Evolutionary conservation across 2,888 invertebrate genomes (phyloP), one percentile per base, ranked within the genome.

Genomic region (Acrobasis consociella): DNA sequence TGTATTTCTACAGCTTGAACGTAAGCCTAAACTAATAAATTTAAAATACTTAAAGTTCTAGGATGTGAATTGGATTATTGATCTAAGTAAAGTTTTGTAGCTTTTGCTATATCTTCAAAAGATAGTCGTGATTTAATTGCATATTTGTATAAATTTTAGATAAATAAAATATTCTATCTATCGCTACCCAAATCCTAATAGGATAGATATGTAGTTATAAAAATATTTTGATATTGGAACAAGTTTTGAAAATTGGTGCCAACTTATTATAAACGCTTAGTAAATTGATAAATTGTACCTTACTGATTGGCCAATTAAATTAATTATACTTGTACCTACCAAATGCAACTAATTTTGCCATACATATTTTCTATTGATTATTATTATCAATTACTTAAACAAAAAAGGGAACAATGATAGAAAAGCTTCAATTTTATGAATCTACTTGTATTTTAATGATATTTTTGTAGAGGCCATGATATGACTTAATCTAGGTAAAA

Each of bases 341-440:
- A 69, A 65, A 60, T 70, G 69, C 65, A 68, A 63, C 63, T 70
- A 67, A 69, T 71, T 68, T 67, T 72, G 66, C 70, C 65, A 67
- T 75, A 69, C 67, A 73, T 67, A 69, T 71, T 68, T 69, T 69
- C 69, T 71, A 73, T 71, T 72, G 67, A 73, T 69, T 65, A 70
- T 69, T 2, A 22, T 3, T 56, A 76, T 75, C 69, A 81, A 80
- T 78, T 77, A 71, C 72, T 67, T 73, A 85, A 80, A 76, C 7
- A 31, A 31, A 72, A 86, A 85, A 80, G 89, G 91, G 90, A 89
- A 83, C 89, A 91, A 90, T 83, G 77, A 80, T 73, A 82, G 73
- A 78, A 71, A 78, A 73, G 70, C 69, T 72, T 75, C 67, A 64
- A 46, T 67, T 67, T 70, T 69, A 69, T 65, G 64, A 67, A 68